A percentile compares a stretch with the other conserved stretches of the same genome.
Evolutionary conservation across 2,888 invertebrate species (phyloP).

Genomic region (Dasysyrphus albostriatus): DNA sequence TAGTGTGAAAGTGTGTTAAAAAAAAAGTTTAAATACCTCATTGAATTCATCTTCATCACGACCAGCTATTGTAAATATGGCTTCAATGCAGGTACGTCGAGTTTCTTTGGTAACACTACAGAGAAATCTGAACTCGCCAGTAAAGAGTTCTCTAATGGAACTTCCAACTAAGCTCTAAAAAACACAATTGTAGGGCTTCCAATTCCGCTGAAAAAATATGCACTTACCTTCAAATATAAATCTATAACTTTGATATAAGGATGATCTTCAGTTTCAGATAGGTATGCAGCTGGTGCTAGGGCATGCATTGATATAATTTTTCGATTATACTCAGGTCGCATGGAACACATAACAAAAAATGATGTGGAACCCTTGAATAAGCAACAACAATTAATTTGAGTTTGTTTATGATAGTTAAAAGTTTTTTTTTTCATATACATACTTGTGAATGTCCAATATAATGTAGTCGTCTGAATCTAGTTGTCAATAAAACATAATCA

Average conservation of each 20-base stretch:
- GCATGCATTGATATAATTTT: conserved; percentile 88
- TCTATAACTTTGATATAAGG: conserved; percentile 82
- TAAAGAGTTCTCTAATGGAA: conserved; percentile 82
- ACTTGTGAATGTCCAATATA: conserved; percentile 88
- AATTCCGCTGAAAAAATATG: not conserved
- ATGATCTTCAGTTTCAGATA: conserved; percentile 81
- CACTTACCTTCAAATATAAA: conserved; percentile 81
- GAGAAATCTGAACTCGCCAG: conserved; percentile 81
- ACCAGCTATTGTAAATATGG: conserved; percentile 82
- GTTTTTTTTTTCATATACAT: conserved; percentile 75
- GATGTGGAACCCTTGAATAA: conserved; percentile 87
- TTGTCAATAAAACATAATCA: conserved; percentile 86
- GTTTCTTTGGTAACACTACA: conserved; percentile 82
- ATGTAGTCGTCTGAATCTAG: conserved; percentile 85
- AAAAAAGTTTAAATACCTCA: conserved; percentile 77
- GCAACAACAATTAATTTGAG: not conserved
- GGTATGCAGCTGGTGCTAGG: conserved; percentile 89
- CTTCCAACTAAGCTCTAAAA: conserved; percentile 81
- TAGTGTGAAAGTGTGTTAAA: not conserved
- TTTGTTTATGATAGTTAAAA: not conserved
- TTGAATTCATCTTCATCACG: conserved; percentile 82
- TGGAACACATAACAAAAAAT: conserved; percentile 88
- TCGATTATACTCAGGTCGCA: conserved; percentile 87
- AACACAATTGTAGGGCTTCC: not conserved
- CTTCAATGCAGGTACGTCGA: conserved; percentile 81